A percentile compares a stretch with the other conserved stretches of the same genome.
Evolutionary conservation across 1,140 invertebrate genomes (phyloP).

Genomic region (Drosophila parvula): DNA sequence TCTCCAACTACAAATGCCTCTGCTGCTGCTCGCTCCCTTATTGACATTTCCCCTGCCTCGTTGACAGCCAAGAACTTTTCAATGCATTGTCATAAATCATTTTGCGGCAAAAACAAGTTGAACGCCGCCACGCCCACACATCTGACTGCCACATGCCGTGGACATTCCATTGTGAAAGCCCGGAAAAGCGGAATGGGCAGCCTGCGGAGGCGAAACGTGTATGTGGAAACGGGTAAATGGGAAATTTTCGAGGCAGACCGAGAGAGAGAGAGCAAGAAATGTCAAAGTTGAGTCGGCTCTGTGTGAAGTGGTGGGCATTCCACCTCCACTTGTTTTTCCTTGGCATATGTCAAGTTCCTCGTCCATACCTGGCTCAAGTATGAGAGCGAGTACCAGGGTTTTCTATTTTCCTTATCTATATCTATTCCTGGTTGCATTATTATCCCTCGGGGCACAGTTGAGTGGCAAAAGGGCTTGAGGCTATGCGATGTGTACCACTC

Average conservation of each 20-base stretch:
- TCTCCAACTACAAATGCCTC: conserved; percentile 15
- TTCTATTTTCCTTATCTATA: conserved; percentile 20
- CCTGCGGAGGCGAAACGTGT: neutral
- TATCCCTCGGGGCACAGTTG: conserved; percentile 3
- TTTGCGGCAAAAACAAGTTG: conserved; percentile 73
- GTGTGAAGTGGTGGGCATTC: conserved; percentile 42
- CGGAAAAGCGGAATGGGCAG: conserved; percentile 6
- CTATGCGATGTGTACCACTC: conserved; percentile 20
- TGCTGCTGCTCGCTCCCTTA: conserved; percentile 29
- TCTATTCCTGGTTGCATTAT: conserved; percentile 35
- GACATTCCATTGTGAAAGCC: conserved; percentile 48
- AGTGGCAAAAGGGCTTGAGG: conserved; percentile 29
- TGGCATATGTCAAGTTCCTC: conserved; percentile 43
- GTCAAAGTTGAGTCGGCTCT: conserved; percentile 59
- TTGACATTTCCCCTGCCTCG: conserved; percentile 44
- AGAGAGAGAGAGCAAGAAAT: conserved; percentile 44
- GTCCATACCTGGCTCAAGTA: conserved; percentile 25
- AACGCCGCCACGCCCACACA: conserved; percentile 52
- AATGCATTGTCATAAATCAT: conserved; percentile 79
- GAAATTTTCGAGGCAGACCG: conserved; percentile 18
- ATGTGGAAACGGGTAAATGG: conserved; percentile 5
- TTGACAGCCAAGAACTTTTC: conserved; percentile 66
- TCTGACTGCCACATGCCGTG: conserved; percentile 53
- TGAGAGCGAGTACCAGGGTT: neutral
- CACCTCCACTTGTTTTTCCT: conserved; percentile 31